Percentiles rank a stretch among this genome's conserved stretches.
Conservation (phyloP, 2,888 invertebrate genomes). For the Lordiphosa fenestrarum region DNA sequence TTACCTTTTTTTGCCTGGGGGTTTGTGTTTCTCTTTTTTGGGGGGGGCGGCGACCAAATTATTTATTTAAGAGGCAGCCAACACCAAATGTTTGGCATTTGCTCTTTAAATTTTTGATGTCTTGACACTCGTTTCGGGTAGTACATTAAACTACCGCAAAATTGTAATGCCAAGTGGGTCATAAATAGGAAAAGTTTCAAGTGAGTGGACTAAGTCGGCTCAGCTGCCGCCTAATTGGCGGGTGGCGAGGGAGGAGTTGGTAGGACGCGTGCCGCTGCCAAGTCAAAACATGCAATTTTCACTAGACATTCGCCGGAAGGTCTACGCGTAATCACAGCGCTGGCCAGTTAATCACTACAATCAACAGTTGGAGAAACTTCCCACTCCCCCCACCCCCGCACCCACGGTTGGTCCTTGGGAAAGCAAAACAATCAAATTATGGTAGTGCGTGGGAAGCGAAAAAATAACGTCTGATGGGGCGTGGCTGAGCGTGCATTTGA, state of each 20-base stretch:
- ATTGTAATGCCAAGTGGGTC: constrained; percentile 47
- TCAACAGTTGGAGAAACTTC: constrained; percentile 60
- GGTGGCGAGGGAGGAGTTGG: not conserved
- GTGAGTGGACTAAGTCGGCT: constrained; percentile 72
- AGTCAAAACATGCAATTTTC: constrained; percentile 71
- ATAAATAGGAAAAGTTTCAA: constrained; percentile 58
- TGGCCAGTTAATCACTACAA: constrained; percentile 71
- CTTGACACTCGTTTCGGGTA: constrained; percentile 57
- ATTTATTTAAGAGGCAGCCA: constrained; percentile 77
- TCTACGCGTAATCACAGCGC: constrained; percentile 40
- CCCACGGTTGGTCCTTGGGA: too few species aligned
- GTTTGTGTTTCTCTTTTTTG: not conserved
- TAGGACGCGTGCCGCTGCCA: constrained; percentile 46
- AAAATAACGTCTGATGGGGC: constrained; percentile 25
- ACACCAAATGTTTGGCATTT: constrained; percentile 64
- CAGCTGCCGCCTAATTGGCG: constrained; percentile 50
- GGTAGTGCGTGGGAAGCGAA: constrained; percentile 49
- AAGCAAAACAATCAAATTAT: constrained; percentile 71
- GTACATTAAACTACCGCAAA: constrained; percentile 58
- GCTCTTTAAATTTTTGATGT: constrained; percentile 69
- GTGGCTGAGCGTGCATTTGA: constrained; percentile 57
- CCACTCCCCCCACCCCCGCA: too few species aligned
- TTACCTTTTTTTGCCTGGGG: constrained; percentile 58
- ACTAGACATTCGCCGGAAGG: constrained; percentile 34
- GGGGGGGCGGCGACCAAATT: constrained; percentile 59